Base-by-base conservation (phyloP, 2,797 vertebrate genomes). In the Poecilia wingei region DNA sequence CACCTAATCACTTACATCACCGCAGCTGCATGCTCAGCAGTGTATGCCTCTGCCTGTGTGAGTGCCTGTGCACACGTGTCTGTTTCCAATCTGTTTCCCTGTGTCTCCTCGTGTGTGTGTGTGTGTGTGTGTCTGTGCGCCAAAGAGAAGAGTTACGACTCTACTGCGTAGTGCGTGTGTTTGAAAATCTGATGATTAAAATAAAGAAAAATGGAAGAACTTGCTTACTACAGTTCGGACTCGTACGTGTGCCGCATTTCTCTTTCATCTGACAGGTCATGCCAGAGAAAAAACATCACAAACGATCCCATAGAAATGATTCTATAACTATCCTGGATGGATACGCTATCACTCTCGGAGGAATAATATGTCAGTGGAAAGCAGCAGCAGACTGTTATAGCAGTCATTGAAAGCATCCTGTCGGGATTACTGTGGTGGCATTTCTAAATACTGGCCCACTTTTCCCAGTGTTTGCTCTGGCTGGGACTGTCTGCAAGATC, bases 1-100 rank as follows among this genome's bases (percentile, higher is more conserved):
- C 93, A 84, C 91, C 89, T 94, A 92, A 95, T 94, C 89, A 87
- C 93, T 96, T 92, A 95, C 95, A 95, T 96, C 95, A 95, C 87
- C 91, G 75, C 95, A 95, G 95, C 95, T 95, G 94, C 91, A 87
- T 74, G 90, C 90, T 95, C 93, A 92, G 91, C 90, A 92, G 78
- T 86, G 92, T 89, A 82, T 89, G 76, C 68, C 68, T 16, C 41
- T 79, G 75, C 20, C 59, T 1, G 33, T 55, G 46, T 61, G 81
- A 77, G 80, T 90, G 78, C 92, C 87, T 18, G 51, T 3, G n/a
- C 68, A 68, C 73, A 64, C 66, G 77, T 76, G 82, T 92, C 85
- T 93, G 91, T 89, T 88, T 93, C 82, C 77, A 88, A 87, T 92
- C 80, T 88, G 39, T 74, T 82, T 80, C 82, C 76, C 75, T 72